Base-by-base conservation (phyloP, 30 jellyfish, hydroid and myxozoan species). In the Aurelia sp. region DNA sequence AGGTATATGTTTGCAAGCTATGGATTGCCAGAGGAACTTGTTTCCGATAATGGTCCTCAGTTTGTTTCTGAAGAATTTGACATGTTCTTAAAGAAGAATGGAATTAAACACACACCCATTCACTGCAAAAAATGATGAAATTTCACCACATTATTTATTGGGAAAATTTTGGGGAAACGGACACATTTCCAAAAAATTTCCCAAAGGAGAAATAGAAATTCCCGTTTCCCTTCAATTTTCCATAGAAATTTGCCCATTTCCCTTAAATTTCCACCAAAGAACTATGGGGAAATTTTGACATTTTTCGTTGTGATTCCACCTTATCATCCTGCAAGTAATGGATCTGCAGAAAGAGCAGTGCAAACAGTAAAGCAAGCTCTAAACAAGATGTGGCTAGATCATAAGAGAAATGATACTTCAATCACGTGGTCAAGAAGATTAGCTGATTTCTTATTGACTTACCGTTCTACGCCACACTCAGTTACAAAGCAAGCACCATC, bases 401-500 rank as follows among this genome's bases (percentile, higher is more conserved):
- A 72, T 38, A 38, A 47, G 47, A 72, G 84, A 72, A 72, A 47
- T 72, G 76, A 81, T 67, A 79, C 90, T 59, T 65, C 71, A 33
- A n/a, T 65, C 30, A 62, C 80, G 13, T 79, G 71, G 70, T 63
- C 90, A 79, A 67, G n/a, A n/a, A n/a, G 76, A 67, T 67, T 51
- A 69, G 77, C 76, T 67, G 67, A 53, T 76, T 65, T 82, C 44
- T 57, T 80, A 80, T 80, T 51, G 72, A 58, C 78, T 44, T 82
- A 82, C 48, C 74, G 92, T 58, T 59, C 75, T 38, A 82, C 92
- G 85, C 92, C 92, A 67, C 85, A 72, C 48, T 22, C 92, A 59
- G 69, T 69, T 40, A 83, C 92, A 67, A 41, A 50, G 72, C 78
- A 35, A 60, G 86, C 92, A 69, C 97, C 97, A 69, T 88, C 82